Evolutionary conservation across 2,888 invertebrate species (phyloP).

Genomic region (Melikaiella ostensackeni): DNA sequence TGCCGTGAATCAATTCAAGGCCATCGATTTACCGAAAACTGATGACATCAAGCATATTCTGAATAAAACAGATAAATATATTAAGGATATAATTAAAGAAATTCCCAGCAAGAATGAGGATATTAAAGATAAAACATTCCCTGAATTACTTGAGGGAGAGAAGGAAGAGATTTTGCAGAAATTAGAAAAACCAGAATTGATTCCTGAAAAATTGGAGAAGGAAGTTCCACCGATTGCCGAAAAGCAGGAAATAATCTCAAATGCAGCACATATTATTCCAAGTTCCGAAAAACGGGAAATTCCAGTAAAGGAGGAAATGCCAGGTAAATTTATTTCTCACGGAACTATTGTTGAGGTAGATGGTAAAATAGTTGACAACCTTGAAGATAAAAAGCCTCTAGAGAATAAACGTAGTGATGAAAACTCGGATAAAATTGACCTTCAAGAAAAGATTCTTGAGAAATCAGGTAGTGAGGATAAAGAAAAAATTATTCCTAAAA

Average conservation of each 20-base stretch:
- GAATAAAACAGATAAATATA: background rate
- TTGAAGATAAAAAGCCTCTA: background rate
- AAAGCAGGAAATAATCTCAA: background rate
- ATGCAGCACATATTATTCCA: background rate
- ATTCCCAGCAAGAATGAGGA: background rate
- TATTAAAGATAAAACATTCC: background rate
- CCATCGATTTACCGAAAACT: conserved; percentile 34
- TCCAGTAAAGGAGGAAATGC: conserved; percentile 48
- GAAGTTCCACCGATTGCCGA: background rate
- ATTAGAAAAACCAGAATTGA: too few species aligned
- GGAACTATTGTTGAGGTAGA: conserved; percentile 2
- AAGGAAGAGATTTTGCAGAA: too few species aligned
- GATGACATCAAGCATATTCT: conserved; percentile 43
- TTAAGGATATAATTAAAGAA: background rate
- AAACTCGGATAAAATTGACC: background rate
- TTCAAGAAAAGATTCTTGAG: background rate
- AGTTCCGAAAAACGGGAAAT: conserved; percentile 44
- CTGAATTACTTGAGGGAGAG: background rate
- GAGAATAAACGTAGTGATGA: background rate
- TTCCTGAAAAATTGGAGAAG: background rate
- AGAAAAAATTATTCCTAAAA: background rate
- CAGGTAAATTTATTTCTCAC: background rate
- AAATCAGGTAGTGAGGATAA: background rate
- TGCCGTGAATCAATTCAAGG: conserved; percentile 39
- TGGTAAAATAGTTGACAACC: background rate